A percentile compares a stretch with the other conserved stretches of the same genome.
These are phyloP conservation scores for Norana najaformis DNA, from an alignment of 2,888 invertebrate genomes.

Conservation along the genomic window DNA sequence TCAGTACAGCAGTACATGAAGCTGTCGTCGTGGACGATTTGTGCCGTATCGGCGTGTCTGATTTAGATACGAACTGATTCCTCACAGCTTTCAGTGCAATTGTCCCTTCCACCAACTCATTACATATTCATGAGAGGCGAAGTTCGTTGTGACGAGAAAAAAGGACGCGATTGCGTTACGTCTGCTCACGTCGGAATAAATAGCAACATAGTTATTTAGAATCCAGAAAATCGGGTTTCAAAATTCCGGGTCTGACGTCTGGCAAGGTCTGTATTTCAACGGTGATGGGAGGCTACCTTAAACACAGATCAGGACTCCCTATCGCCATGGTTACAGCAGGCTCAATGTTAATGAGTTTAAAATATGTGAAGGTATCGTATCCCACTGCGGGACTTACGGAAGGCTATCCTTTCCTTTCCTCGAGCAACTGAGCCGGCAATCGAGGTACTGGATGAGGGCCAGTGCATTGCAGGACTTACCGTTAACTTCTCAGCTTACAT, in stretches of 20 bases:
- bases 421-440: too few species aligned
- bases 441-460: too few species aligned
- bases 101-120: not conserved
- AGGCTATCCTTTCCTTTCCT: too few species aligned
- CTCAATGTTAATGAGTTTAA: too few species aligned
- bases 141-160: slow-evolving; percentile 1
- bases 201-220: not conserved
- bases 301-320: too few species aligned
- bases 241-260: not conserved
- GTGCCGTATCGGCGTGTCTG: not conserved
- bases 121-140: not conserved
- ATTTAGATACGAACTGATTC: not conserved
- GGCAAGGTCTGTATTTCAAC: not conserved
- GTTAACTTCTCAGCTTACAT: too few species aligned
- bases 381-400: too few species aligned
- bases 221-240: not conserved
- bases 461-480: too few species aligned
- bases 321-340: too few species aligned
- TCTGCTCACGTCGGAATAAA: not conserved
- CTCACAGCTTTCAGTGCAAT: not conserved
- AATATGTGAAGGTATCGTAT: too few species aligned
- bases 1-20: not conserved
- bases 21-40: not conserved
- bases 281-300: too few species aligned
- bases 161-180: not conserved